Conservation (phyloP, 2,888 invertebrate species). For the Yponomeuta evonymella region DNA sequence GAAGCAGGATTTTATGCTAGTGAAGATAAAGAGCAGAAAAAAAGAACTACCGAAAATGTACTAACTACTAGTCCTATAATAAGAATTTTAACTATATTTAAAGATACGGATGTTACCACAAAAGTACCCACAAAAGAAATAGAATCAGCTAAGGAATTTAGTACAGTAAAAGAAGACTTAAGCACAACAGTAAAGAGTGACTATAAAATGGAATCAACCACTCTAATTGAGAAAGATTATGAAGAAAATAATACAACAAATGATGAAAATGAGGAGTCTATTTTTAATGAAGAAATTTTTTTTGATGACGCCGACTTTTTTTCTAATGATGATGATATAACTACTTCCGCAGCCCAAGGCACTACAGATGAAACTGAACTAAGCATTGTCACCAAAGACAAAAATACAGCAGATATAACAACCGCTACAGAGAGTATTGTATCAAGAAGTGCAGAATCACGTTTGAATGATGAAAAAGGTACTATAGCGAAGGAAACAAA, state of each 20-base stretch:
- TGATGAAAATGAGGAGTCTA: not conserved
- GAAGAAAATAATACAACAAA: not conserved
- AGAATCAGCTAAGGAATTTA: not conserved
- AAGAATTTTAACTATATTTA: not conserved
- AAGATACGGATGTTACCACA: constrained; percentile 17
- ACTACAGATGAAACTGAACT: not conserved
- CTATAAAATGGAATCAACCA: not conserved
- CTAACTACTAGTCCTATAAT: not conserved
- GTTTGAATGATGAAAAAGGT: not conserved
- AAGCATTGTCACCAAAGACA: not conserved
- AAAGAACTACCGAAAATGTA: not conserved
- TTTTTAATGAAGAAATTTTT: not conserved
- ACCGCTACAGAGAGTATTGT: not conserved
- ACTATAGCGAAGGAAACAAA: not conserved
- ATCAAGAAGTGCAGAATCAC: not conserved
- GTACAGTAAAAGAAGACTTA: not conserved
- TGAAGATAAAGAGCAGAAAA: not conserved
- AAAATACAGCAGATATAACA: not conserved
- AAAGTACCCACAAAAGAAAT: not conserved
- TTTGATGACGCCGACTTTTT: not conserved
- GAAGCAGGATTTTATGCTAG: not conserved
- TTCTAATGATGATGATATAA: not conserved
- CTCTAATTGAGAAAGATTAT: not conserved
- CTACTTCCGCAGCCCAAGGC: not conserved
- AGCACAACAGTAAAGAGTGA: not conserved